Conservation (phyloP, 2,113 vertebrate species). For the Nothobranchius kuhntae region DNA sequence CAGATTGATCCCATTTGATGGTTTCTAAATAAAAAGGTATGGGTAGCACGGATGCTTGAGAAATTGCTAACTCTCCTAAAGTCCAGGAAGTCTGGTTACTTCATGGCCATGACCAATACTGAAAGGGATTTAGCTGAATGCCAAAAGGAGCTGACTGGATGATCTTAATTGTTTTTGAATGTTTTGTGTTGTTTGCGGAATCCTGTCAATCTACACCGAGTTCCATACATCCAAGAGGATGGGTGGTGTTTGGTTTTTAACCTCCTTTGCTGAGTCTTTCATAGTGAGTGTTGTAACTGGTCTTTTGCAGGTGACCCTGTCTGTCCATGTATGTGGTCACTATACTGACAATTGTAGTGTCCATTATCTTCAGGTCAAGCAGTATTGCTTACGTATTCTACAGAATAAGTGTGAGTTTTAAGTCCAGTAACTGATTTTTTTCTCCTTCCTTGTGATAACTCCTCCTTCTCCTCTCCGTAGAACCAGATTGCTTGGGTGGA, state of each 20-base stretch:
- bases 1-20: no score
- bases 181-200: constrained; percentile 48
- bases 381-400: background rate
- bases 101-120: no score
- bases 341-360: constrained; percentile 47
- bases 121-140: no score
- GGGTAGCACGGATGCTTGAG: no score
- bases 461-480: constrained; percentile 11
- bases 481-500: rapidly evolving
- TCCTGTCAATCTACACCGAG: constrained; percentile 66
- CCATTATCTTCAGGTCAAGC: constrained; percentile 14
- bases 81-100: no score
- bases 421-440: no score
- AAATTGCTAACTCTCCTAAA: no score
- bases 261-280: background rate
- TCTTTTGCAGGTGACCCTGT: constrained; percentile 61
- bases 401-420: no score
- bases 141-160: background rate
- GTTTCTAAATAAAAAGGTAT: no score
- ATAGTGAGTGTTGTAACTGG: background rate
- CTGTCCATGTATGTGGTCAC: constrained; percentile 66
- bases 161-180: background rate
- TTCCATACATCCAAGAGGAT: constrained; percentile 67
- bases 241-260: constrained; percentile 31
- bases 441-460: no score